These are phyloP conservation scores for Aphelenchoides fujianensis DNA, from an alignment of 1,140 invertebrate genomes.

Conservation along the genomic window DNA sequence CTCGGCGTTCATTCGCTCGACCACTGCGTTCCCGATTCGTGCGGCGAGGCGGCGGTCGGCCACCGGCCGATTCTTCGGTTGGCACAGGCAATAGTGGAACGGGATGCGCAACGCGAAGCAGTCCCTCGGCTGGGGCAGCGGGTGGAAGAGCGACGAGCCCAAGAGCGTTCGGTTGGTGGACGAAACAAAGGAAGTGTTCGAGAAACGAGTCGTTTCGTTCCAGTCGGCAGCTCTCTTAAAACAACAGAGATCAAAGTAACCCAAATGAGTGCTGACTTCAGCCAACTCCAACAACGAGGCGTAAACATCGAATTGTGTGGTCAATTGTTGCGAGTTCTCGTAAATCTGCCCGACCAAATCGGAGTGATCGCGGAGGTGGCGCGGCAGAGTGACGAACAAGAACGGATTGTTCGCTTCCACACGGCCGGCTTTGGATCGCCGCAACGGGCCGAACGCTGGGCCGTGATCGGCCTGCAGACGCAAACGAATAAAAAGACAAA, in stretches of 20 bases:
- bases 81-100: slow-evolving; percentile 6
- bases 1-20: neutral
- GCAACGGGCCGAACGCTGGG: neutral
- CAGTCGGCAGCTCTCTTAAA: neutral
- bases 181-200: neutral
- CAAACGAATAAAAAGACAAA: neutral
- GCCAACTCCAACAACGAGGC: neutral
- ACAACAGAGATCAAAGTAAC: neutral
- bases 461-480: neutral
- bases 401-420: slow-evolving; percentile 16
- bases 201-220: neutral
- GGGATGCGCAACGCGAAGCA: slow-evolving; percentile 5
- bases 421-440: neutral
- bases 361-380: neutral
- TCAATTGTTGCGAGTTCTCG: neutral
- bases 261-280: neutral
- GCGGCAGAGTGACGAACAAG: slow-evolving; percentile 7
- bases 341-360: neutral
- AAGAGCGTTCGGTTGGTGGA: neutral
- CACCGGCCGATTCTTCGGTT: neutral
- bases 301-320: slow-evolving; percentile 21
- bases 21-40: neutral
- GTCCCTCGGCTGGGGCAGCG: slow-evolving; percentile 3
- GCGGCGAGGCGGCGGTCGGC: neutral
- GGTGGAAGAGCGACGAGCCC: slow-evolving; percentile 19